These are phyloP conservation scores for Myopa tessellatipennis DNA, from an alignment of 2,888 invertebrate species.

Conservation along the genomic window DNA sequence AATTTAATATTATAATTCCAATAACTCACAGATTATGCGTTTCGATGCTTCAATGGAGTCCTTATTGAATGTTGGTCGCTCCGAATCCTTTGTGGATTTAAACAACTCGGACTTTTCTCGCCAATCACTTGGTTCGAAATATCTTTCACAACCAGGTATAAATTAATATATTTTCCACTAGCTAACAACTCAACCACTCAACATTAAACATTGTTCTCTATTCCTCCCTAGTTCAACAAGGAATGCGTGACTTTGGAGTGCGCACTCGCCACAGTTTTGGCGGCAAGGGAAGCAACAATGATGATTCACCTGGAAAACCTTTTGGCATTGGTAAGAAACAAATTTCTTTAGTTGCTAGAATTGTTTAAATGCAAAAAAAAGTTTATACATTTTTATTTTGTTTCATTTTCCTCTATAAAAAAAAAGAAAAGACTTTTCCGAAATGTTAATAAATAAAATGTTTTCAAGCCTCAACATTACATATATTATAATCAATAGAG, in stretches of 20 bases:
- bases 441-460: background rate
- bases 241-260: slow-evolving; percentile 58
- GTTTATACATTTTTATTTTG: slow-evolving; percentile 27
- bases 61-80: slow-evolving; percentile 78
- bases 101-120: slow-evolving; percentile 73
- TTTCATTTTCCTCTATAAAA: slow-evolving; percentile 15
- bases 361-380: background rate
- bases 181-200: background rate
- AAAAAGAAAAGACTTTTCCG: background rate
- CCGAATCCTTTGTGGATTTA: slow-evolving; percentile 86
- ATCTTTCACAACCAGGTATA: slow-evolving; percentile 60
- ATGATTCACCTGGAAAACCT: slow-evolving; percentile 76
- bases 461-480: background rate
- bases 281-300: slow-evolving; percentile 70
- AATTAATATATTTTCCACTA: background rate
- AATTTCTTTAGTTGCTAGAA: slow-evolving; percentile 4
- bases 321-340: slow-evolving; percentile 81
- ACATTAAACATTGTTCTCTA: slow-evolving; percentile 1
- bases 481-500: background rate
- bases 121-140: slow-evolving; percentile 52
- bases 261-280: slow-evolving; percentile 72
- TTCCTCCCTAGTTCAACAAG: slow-evolving; percentile 53
- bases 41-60: slow-evolving; percentile 85
- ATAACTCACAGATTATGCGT: slow-evolving; percentile 76
- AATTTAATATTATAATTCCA: background rate